Conservation (phyloP, 2,888 invertebrate genomes). For the Melanchra persicariae region DNA sequence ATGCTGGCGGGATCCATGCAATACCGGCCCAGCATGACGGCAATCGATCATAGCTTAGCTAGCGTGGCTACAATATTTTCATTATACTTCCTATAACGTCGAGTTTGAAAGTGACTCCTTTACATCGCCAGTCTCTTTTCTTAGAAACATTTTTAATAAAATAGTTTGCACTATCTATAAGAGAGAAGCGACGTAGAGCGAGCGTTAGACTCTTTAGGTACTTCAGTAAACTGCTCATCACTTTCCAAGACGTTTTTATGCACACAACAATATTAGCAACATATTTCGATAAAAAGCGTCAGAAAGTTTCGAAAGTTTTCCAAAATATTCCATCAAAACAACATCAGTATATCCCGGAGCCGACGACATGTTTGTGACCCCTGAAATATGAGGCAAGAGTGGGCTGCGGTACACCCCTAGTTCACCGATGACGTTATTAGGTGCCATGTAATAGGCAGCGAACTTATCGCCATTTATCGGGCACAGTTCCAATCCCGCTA, state of each 20-base stretch:
- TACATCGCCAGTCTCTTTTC: constrained; percentile 34
- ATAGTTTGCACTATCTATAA: constrained; percentile 53
- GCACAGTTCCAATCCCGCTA: constrained; percentile 64
- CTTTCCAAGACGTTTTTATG: constrained; percentile 25
- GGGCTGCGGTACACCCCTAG: constrained; percentile 55
- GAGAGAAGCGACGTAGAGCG: not conserved
- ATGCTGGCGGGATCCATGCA: constrained; percentile 53
- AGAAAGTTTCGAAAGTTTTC: constrained; percentile 27
- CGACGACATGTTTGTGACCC: constrained; percentile 47
- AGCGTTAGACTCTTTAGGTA: constrained; percentile 11
- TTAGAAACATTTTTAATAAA: constrained; percentile 58
- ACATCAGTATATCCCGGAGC: constrained; percentile 30
- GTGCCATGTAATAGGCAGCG: constrained; percentile 60
- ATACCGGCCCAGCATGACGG: constrained; percentile 54
- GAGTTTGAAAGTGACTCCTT: constrained; percentile 57
- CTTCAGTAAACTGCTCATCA: constrained; percentile 5
- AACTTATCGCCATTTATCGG: constrained; percentile 62
- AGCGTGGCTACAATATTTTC: constrained; percentile 54
- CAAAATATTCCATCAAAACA: constrained; percentile 50
- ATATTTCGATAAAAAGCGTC: constrained; percentile 34
- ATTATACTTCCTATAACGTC: constrained; percentile 49
- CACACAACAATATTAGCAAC: constrained; percentile 24
- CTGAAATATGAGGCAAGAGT: constrained; percentile 51
- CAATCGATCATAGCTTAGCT: constrained; percentile 60
- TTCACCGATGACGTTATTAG: constrained; percentile 62